Percentiles rank a stretch among this genome's conserved stretches.
These are phyloP conservation scores for Coptotermes formosanus DNA, from an alignment of 1,140 invertebrate species.

Conservation along the genomic window DNA sequence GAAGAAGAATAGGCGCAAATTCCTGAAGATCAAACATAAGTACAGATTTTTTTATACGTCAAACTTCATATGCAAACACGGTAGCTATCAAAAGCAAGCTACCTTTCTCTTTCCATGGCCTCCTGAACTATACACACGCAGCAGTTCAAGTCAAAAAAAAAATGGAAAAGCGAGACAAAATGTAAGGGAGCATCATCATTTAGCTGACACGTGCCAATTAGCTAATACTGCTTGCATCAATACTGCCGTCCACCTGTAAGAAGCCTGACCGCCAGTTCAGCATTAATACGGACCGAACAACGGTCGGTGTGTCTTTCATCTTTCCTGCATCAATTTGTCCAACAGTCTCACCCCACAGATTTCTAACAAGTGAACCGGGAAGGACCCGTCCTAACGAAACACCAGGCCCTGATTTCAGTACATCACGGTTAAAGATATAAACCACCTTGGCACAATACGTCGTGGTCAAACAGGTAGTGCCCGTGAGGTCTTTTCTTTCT, in stretches of 20 bases:
- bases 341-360: neutral
- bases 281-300: neutral
- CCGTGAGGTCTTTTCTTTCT: too few species aligned
- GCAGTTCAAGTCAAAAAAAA: neutral
- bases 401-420: neutral
- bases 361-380: neutral
- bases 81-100: neutral
- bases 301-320: neutral
- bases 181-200: neutral
- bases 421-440: too few species aligned
- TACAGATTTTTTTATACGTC: neutral
- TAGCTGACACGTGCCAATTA: slow-evolving; percentile 10
- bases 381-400: neutral
- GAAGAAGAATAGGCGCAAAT: neutral
- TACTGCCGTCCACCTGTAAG: neutral
- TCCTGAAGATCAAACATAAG: neutral
- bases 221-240: neutral
- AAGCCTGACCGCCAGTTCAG: neutral
- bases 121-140: neutral
- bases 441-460: too few species aligned
- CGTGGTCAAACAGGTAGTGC: too few species aligned
- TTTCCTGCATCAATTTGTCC: neutral
- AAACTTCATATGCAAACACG: neutral
- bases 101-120: neutral
- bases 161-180: neutral